These are phyloP conservation scores for Bubo bubo DNA, from an alignment of 2,113 vertebrate genomes.

Conservation along the genomic window DNA sequence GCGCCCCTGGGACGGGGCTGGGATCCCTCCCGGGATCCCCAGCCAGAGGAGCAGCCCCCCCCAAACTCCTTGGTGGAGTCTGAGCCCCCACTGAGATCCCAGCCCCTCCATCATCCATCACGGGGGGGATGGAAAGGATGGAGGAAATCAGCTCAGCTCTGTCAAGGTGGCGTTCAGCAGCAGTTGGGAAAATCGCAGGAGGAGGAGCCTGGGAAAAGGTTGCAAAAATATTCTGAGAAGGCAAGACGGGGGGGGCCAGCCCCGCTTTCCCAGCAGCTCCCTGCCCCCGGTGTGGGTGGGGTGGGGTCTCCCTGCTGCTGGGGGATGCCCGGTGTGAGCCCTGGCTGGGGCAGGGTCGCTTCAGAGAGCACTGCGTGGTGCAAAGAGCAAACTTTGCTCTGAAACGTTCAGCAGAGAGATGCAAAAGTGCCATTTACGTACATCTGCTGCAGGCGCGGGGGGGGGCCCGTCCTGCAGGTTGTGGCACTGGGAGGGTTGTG, in stretches of 20 bases:
- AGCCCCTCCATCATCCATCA: not conserved
- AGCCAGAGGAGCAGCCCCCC: not conserved
- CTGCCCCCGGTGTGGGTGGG: fast-evolving
- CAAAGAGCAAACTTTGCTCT: not conserved
- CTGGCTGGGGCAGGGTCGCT: not conserved
- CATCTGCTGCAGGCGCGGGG: fast-evolving
- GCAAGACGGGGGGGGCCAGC: not conserved
- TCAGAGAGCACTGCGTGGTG: not conserved
- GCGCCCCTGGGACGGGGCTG: not conserved
- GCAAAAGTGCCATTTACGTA: too few species aligned
- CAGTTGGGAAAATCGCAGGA: not conserved
- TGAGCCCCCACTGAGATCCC: not conserved
- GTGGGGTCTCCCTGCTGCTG: not conserved
- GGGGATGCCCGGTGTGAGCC: not conserved
- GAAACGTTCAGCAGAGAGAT: not conserved
- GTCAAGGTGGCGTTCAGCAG: not conserved
- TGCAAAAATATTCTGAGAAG: not conserved
- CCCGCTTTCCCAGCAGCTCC: not conserved
- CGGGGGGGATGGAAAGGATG: not conserved
- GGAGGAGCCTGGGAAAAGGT: not conserved
- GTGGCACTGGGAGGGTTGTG: not conserved
- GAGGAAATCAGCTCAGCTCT: not conserved
- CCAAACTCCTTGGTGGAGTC: not conserved
- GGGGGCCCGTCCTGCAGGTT: not conserved
- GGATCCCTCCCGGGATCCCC: not conserved